Conservation (phyloP, 2,113 vertebrate species). For the Pelmatolapia mariae region DNA sequence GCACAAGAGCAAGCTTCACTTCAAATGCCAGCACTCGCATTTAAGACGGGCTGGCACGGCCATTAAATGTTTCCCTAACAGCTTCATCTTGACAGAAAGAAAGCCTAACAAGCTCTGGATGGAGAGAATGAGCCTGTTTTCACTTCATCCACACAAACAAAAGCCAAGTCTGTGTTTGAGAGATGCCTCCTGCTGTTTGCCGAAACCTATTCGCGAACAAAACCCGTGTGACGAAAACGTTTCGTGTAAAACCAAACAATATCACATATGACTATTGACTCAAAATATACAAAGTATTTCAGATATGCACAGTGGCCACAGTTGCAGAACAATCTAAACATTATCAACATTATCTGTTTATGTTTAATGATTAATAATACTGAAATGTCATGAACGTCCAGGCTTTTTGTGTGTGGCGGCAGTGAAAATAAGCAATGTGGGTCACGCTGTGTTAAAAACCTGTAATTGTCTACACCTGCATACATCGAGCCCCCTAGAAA, state of each 20-base stretch:
- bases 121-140: background rate
- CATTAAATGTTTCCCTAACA: constrained; percentile 36
- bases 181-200: constrained; percentile 5
- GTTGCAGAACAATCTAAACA: background rate
- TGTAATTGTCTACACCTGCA: constrained; percentile 17
- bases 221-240: background rate
- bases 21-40: constrained; percentile 13
- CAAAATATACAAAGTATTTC: background rate
- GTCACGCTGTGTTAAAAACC: background rate
- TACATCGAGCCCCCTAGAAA: background rate
- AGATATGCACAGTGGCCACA: background rate
- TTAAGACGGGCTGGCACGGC: background rate
- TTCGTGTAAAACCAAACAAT: background rate
- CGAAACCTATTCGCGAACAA: background rate
- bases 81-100: background rate
- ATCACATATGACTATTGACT: background rate
- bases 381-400: background rate
- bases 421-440: background rate
- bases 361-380: background rate
- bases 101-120: background rate
- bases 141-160: constrained; percentile 1
- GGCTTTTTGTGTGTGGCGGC: background rate
- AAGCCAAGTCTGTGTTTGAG: background rate
- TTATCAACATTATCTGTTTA: background rate
- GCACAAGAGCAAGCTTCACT: background rate